These are phyloP conservation scores for Trichosurus vulpecula DNA, from an alignment of 2,797 vertebrate genomes.

Conservation along the genomic window DNA sequence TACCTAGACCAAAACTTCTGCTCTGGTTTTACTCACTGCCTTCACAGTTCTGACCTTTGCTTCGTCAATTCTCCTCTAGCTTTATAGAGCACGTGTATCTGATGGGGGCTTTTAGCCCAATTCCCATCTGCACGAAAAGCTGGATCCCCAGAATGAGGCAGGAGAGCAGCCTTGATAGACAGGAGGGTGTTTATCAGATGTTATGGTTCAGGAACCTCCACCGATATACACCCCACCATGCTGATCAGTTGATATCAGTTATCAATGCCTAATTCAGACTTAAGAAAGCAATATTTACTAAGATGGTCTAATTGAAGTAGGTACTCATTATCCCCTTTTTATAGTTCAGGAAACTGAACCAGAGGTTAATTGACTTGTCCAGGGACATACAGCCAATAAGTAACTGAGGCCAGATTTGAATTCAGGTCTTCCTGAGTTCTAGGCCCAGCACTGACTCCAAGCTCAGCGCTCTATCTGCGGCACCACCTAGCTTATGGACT, in stretches of 20 bases:
- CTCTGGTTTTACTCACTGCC: neutral
- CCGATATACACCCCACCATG: neutral
- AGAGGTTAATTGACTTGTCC: neutral
- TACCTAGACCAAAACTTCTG: neutral
- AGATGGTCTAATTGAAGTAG: neutral
- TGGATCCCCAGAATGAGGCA: neutral
- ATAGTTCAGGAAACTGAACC: neutral
- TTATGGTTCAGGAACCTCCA: neutral
- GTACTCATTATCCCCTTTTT: neutral
- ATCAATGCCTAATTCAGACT: neutral
- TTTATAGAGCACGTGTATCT: neutral
- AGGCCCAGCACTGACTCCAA: neutral
- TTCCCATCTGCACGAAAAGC: neutral
- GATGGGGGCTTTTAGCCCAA: neutral
- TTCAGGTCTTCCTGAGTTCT: neutral
- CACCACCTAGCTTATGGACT: neutral
- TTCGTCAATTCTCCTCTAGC: neutral
- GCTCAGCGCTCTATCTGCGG: neutral
- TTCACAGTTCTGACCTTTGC: neutral
- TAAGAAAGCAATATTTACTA: neutral
- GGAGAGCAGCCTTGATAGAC: neutral
- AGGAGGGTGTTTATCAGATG: neutral
- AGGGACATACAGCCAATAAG: neutral
- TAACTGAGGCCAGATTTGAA: neutral
- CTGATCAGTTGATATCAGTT: neutral